Evolutionary conservation across 2,797 vertebrate species (phyloP).

Genomic region (Oryzias sinensis): DNA sequence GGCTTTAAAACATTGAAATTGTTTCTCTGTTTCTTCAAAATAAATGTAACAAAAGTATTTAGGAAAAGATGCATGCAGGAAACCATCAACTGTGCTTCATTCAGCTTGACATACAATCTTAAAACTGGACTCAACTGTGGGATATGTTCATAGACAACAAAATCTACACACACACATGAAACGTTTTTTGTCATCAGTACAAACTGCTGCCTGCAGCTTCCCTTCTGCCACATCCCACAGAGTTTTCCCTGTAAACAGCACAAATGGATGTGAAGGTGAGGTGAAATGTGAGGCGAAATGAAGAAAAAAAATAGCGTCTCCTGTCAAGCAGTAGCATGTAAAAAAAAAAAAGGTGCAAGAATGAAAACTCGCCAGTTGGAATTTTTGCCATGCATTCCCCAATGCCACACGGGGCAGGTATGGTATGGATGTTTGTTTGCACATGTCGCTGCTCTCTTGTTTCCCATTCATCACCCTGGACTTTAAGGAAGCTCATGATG

Average conservation of each 20-base stretch:
- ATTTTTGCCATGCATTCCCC: not conserved
- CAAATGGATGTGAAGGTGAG: slow-evolving; percentile 8
- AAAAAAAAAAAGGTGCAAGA: not conserved
- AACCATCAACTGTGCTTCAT: no score
- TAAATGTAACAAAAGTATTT: no score
- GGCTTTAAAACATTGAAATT: no score
- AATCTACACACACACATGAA: not conserved
- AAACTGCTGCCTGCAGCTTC: slow-evolving; percentile 12
- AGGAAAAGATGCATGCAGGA: no score
- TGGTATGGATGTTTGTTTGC: slow-evolving; percentile 6
- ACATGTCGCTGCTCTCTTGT: not conserved
- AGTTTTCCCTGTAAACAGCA: slow-evolving; percentile 37
- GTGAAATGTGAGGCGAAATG: slow-evolving; percentile 14
- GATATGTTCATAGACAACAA: not conserved
- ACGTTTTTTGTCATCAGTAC: slow-evolving; percentile 4
- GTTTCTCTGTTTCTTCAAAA: no score
- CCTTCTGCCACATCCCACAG: not conserved
- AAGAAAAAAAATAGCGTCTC: slow-evolving; percentile 1
- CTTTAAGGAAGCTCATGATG: no score
- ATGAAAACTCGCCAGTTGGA: not conserved
- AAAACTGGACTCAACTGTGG: not conserved
- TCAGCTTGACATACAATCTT: no score
- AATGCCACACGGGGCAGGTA: not conserved
- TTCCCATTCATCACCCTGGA: no score
- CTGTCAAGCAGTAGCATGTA: not conserved